phyloP scores from a whole-genome alignment of 2,888 invertebrate genomes.

The Dasysyrphus tricinctus region DNA sequence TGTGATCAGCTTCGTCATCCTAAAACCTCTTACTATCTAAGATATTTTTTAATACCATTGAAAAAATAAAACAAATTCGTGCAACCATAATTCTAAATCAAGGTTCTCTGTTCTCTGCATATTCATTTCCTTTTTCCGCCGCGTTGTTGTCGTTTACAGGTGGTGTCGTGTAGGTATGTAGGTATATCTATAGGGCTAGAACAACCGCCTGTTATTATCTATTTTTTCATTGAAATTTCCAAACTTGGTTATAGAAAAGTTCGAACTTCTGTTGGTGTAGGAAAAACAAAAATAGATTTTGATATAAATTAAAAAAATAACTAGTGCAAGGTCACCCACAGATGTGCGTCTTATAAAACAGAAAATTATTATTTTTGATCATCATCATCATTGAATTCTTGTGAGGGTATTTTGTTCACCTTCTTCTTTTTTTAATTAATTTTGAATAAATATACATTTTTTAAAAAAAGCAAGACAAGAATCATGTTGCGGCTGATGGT shows the following conservation, averaged over 20 bases:
- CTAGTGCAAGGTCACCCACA: constrained; percentile 66
- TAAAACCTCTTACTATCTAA: no score
- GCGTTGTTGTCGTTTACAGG: constrained; percentile 7
- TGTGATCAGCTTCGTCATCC: no score
- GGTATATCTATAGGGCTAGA: not conserved
- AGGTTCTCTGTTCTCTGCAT: constrained; percentile 32
- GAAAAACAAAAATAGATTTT: constrained; percentile 55
- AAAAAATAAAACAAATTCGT: not conserved
- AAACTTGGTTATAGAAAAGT: constrained; percentile 51
- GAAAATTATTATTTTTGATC: constrained; percentile 44
- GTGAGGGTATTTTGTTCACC: constrained; percentile 22
- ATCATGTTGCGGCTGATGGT: not conserved
- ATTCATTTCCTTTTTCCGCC: constrained; percentile 22
- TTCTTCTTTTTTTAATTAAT: constrained; percentile 45
- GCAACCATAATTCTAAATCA: constrained; percentile 44
- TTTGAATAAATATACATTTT: constrained; percentile 38
- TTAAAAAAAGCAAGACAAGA: constrained; percentile 29
- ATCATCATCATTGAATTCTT: constrained; percentile 1
- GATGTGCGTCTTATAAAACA: constrained; percentile 53
- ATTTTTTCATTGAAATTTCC: constrained; percentile 16
- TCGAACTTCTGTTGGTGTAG: not conserved
- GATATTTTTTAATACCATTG: not conserved
- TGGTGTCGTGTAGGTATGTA: constrained; percentile 3
- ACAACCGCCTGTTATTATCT: not conserved
- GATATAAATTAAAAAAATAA: constrained; percentile 45